Percentiles rank a stretch among this genome's conserved stretches.
These are phyloP conservation scores for Sinohyriopsis cumingii DNA, from an alignment of 2,888 invertebrate genomes.

Conservation along the genomic window DNA sequence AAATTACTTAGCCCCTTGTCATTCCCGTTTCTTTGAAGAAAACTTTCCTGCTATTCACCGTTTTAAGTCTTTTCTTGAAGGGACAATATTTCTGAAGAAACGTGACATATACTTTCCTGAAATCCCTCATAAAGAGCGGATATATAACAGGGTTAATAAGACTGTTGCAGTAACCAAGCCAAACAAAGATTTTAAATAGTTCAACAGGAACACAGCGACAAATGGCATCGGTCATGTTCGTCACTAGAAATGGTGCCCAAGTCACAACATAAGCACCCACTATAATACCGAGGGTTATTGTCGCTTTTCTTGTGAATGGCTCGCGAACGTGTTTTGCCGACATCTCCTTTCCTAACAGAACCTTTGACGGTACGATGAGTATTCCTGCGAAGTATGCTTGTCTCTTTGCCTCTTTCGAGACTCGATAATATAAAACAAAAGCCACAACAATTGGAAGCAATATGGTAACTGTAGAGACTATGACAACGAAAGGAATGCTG, in stretches of 20 bases:
- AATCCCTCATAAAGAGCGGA: conserved; percentile 62
- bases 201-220: conserved; percentile 54
- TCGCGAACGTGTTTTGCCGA: conserved; percentile 55
- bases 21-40: conserved; percentile 17
- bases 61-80: conserved; percentile 18
- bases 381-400: conserved; percentile 57
- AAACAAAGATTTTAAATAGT: conserved; percentile 53
- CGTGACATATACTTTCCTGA: conserved; percentile 55
- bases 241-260: conserved; percentile 60
- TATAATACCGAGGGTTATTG: conserved; percentile 59
- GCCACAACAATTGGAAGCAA: conserved; percentile 60
- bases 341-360: conserved; percentile 54
- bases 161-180: conserved; percentile 63
- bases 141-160: conserved; percentile 63
- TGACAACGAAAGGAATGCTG: conserved; percentile 52
- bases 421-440: conserved; percentile 56
- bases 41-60: conserved; percentile 20
- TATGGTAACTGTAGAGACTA: conserved; percentile 56
- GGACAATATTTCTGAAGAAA: conserved; percentile 47
- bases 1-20: not conserved
- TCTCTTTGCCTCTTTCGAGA: conserved; percentile 60
- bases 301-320: conserved; percentile 61
- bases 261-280: conserved; percentile 62
- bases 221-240: conserved; percentile 50
- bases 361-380: conserved; percentile 53